Percentiles rank a stretch among this genome's conserved stretches.
Evolutionary conservation across 2,888 invertebrate genomes (phyloP).

Genomic region (Meiosimyza decipiens): DNA sequence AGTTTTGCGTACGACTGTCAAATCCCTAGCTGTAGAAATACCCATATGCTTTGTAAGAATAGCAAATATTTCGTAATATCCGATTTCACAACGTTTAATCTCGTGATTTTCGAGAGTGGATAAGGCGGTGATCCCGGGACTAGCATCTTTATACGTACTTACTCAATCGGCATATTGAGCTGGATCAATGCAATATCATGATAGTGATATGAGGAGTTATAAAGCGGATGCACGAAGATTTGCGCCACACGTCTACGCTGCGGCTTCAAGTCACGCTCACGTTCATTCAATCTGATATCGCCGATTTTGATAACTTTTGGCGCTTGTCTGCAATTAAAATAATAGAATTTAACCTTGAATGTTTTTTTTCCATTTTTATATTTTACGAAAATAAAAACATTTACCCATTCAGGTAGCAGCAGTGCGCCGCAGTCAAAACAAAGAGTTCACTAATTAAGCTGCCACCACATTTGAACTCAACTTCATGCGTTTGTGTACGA

Average conservation of each 20-base stretch:
- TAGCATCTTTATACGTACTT: slow-evolving; percentile 31
- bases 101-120: no score
- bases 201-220: slow-evolving; percentile 68
- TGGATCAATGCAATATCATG: slow-evolving; percentile 71
- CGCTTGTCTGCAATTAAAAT: slow-evolving; percentile 40
- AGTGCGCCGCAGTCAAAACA: slow-evolving; percentile 60
- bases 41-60: no score
- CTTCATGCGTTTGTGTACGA: slow-evolving; percentile 42
- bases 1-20: no score
- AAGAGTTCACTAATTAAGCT: slow-evolving; percentile 55
- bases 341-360: background rate
- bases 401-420: slow-evolving; percentile 53
- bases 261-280: slow-evolving; percentile 61
- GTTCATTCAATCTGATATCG: slow-evolving; percentile 66
- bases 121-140: no score
- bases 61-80: no score
- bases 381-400: background rate
- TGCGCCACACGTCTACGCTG: slow-evolving; percentile 61
- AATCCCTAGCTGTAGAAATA: no score
- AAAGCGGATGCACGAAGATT: slow-evolving; percentile 67
- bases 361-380: background rate
- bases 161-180: slow-evolving; percentile 55
- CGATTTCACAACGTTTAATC: no score
- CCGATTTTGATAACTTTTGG: slow-evolving; percentile 68
- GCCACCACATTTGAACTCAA: slow-evolving; percentile 61